phyloP scores from a whole-genome alignment of 2,797 vertebrate species.

The Orientallactaga sibirica region DNA sequence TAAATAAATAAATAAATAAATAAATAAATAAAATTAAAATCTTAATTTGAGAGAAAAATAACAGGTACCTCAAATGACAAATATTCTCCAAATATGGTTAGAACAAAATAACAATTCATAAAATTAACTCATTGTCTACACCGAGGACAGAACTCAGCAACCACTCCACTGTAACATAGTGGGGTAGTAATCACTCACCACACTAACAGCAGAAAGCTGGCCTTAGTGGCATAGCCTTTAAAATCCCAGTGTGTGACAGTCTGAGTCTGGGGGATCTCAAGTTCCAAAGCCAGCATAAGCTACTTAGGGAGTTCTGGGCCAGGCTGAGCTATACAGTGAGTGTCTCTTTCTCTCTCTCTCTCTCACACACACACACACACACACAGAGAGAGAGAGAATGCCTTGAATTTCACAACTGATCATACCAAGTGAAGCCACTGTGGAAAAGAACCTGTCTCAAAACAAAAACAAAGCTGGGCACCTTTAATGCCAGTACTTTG shows the following conservation, averaged over 20 bases:
- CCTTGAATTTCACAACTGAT: constrained; percentile 22
- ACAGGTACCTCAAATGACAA: constrained; percentile 65
- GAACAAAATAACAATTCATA: constrained; percentile 13
- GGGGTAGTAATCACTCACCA: neutral
- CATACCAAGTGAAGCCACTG: too few species aligned
- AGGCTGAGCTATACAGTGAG: neutral
- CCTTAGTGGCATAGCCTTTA: neutral
- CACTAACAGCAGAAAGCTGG: neutral
- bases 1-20: too few species aligned
- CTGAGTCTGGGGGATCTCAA: neutral
- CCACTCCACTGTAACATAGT: constrained; percentile 33
- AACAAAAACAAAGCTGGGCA: too few species aligned
- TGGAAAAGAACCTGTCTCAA: too few species aligned
- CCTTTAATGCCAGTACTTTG: too few species aligned
- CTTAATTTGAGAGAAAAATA: constrained; percentile 55
- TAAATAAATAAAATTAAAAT: neutral
- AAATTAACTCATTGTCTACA: constrained; percentile 20
- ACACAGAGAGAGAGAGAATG: neutral
- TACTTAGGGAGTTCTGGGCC: neutral
- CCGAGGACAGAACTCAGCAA: constrained; percentile 10
- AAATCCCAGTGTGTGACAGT: neutral
- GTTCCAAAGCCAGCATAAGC: neutral
- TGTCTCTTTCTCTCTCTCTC: too few species aligned
- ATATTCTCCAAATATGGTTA: constrained; percentile 39
- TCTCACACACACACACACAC: too few species aligned